phyloP scores from a whole-genome alignment of 2,888 invertebrate species.

The Onthophagus sagittarius region DNA sequence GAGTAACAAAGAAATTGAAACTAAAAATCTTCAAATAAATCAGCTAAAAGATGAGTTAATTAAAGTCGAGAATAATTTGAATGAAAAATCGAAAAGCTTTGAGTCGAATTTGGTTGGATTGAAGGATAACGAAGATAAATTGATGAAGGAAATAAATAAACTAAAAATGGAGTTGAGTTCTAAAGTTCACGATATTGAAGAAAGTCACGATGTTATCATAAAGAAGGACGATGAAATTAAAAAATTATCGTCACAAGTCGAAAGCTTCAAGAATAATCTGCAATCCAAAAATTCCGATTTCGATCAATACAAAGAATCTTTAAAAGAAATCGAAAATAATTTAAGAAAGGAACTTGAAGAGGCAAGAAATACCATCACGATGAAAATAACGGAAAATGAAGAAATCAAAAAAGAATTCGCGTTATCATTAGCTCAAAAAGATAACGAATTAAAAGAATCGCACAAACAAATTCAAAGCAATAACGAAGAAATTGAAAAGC shows the following conservation, averaged over 20 bases:
- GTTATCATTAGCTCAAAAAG: conserved; percentile 33
- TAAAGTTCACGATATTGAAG: conserved; percentile 55
- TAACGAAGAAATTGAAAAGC: conserved; percentile 30
- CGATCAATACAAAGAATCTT: conserved; percentile 41
- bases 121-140: conserved; percentile 33
- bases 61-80: conserved; percentile 28
- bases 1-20: conserved; percentile 22
- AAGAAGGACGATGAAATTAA: conserved; percentile 35
- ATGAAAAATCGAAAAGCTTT: conserved; percentile 28
- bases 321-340: conserved; percentile 37
- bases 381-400: conserved; percentile 43
- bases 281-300: conserved; percentile 38
- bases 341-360: conserved; percentile 43
- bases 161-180: conserved; percentile 50
- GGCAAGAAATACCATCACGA: conserved; percentile 40
- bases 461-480: conserved; percentile 29
- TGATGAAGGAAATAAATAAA: conserved; percentile 40
- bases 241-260: conserved; percentile 42
- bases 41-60: conserved; percentile 24
- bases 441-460: conserved; percentile 38
- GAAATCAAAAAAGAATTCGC: conserved; percentile 42
- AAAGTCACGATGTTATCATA: conserved; percentile 48
- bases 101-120: conserved; percentile 21
- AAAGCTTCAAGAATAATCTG: conserved; percentile 42
- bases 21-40: conserved; percentile 26